Conservation (phyloP, 2,113 vertebrate species). For the Apodemus sylvaticus region DNA sequence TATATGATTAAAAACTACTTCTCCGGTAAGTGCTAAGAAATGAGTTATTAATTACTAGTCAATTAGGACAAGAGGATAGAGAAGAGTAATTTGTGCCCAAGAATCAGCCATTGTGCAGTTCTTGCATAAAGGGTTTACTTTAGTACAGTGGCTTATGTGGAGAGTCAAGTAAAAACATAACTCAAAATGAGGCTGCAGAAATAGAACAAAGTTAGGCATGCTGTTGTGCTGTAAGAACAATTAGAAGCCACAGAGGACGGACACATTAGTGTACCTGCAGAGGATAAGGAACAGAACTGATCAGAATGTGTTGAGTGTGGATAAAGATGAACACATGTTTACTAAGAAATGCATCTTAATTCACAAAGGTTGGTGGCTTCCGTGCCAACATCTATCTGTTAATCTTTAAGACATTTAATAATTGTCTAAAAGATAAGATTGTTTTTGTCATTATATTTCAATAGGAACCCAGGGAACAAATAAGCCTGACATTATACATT, state of each 20-base stretch:
- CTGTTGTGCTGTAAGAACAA: not conserved
- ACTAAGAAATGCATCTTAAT: not conserved
- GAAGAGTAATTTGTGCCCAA: not conserved
- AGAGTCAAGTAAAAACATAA: not conserved
- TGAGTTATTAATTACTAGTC: not conserved
- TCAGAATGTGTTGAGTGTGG: not conserved
- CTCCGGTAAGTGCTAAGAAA: not conserved
- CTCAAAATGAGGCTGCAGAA: not conserved
- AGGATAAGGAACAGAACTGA: not conserved
- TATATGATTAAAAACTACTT: conserved; percentile 1
- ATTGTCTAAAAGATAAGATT: not conserved
- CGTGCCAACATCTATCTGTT: not conserved
- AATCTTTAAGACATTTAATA: not conserved
- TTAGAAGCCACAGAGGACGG: not conserved
- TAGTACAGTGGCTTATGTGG: not conserved
- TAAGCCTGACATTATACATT: not conserved
- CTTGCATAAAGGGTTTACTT: not conserved
- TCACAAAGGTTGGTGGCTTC: not conserved
- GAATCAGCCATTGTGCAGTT: not conserved
- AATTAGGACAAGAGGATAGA: not conserved
- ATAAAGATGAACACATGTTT: not conserved
- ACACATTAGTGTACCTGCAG: not conserved
- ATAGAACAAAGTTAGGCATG: not conserved
- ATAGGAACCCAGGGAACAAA: not conserved
- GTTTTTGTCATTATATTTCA: not conserved